Conservation (phyloP, 2,797 vertebrate species). For the Salarias fasciatus region DNA sequence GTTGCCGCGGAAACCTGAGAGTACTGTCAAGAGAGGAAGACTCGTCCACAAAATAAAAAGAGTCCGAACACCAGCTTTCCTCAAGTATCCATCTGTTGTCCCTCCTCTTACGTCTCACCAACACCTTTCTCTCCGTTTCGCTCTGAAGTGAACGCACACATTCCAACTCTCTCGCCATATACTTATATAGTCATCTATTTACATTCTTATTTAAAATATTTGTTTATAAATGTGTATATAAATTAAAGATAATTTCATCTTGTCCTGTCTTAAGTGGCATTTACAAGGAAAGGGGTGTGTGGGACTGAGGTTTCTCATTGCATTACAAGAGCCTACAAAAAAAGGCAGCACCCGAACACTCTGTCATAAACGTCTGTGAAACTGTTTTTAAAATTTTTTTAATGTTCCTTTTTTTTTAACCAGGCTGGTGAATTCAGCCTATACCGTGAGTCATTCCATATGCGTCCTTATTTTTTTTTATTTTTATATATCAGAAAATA, state of each 20-base stretch:
- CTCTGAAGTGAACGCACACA: constrained; percentile 52
- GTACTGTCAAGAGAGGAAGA: constrained; percentile 69
- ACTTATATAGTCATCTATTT: constrained; percentile 81
- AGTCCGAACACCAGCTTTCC: constrained; percentile 56
- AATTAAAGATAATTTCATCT: constrained; percentile 83
- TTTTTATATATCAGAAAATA: constrained; percentile 37
- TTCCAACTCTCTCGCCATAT: constrained; percentile 62
- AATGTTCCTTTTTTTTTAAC: not conserved
- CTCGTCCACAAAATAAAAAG: constrained; percentile 51
- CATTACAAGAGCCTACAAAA: constrained; percentile 77
- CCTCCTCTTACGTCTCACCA: constrained; percentile 25
- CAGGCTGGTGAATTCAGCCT: constrained; percentile 35
- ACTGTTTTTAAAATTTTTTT: constrained; percentile 38
- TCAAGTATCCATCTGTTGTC: constrained; percentile 43
- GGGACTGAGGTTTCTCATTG: constrained; percentile 87
- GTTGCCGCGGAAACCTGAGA: constrained; percentile 79
- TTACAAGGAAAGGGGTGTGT: constrained; percentile 78
- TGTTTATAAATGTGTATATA: constrained; percentile 83
- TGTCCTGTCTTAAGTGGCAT: constrained; percentile 82
- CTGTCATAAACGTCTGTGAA: constrained; percentile 61
- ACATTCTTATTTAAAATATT: constrained; percentile 85
- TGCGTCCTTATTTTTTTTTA: constrained; percentile 10
- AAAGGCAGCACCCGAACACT: constrained; percentile 84
- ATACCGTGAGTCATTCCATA: constrained; percentile 36
- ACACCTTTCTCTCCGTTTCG: constrained; percentile 44